Evolutionary conservation across 2,113 vertebrate species (phyloP), one percentile per base, ranked within the genome.

Genomic region (Dendrocopos noguchii): DNA sequence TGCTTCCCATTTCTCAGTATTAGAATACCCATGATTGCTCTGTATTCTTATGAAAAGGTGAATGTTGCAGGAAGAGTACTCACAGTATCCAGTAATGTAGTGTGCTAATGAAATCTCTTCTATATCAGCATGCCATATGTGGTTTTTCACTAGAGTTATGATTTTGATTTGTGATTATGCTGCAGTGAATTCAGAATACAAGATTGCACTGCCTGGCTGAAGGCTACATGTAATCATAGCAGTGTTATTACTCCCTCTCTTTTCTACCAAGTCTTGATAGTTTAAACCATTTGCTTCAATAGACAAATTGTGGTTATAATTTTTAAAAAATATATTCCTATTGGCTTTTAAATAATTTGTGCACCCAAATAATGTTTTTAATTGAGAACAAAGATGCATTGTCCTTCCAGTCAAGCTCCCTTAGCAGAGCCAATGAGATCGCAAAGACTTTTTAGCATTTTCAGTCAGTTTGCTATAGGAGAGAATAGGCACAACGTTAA

Each of bases 351-450:
- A 94, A 81, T 88, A 61, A 91, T 81, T 88, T 16, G 34, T 55
- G 44, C 0, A 0, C 25, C 55, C 34, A 94, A 85, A 66, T 79
- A 86, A 75, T 55, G 27, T 59, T 91, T 96, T 86, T 66, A 96
- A 76, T 88, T 80, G 82, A 73, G 90, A 95, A 78, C 82, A 95
- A 94, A 88, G 73, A 75, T 76, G 16, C 53, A 65, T 85, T 93
- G 66, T 96, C 66, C 34, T 75, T 39, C 55, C 63, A 64, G 53
- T 83, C 82, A 90, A 79, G 13, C 39, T 93, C 33, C 44, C 39
- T n/a, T 34, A 57, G 75, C 76, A 47, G 39, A 59, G 88, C 87
- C 70, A 82, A 55, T 42, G 68, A 28, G 60, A 59, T 22, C 61
- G 50, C n/a, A 64, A 75, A 91, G 64, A 71, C 27, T 33, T 91